Evolutionary conservation across 2,888 invertebrate species (phyloP).

Genomic region (Leucania comma): DNA sequence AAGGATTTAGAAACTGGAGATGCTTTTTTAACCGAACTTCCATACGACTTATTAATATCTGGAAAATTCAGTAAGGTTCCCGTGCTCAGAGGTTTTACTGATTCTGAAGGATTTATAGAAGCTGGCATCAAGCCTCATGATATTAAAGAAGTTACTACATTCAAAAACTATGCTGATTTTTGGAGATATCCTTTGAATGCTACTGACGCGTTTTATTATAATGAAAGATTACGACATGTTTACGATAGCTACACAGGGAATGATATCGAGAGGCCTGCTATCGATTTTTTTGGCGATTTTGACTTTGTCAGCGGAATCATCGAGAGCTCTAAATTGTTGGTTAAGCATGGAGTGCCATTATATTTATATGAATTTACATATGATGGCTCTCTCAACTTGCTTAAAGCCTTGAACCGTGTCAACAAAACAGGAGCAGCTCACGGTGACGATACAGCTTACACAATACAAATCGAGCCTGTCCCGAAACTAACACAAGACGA

Average conservation of each 20-base stretch:
- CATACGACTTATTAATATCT: slow-evolving; percentile 78
- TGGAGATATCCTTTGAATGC: slow-evolving; percentile 55
- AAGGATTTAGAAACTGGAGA: slow-evolving; percentile 72
- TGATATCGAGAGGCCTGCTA: slow-evolving; percentile 63
- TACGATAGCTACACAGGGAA: slow-evolving; percentile 48
- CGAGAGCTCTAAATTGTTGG: slow-evolving; percentile 56
- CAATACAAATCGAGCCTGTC: slow-evolving; percentile 36
- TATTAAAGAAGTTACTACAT: slow-evolving; percentile 64
- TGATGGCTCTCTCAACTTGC: slow-evolving; percentile 71
- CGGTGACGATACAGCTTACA: slow-evolving; percentile 72
- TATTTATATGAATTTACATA: slow-evolving; percentile 75
- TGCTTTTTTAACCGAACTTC: slow-evolving; percentile 75
- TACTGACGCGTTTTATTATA: slow-evolving; percentile 60
- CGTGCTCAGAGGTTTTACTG: slow-evolving; percentile 83
- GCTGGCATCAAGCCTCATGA: slow-evolving; percentile 66
- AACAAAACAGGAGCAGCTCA: slow-evolving; percentile 70
- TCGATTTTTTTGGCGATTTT: slow-evolving; percentile 76
- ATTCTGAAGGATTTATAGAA: slow-evolving; percentile 70
- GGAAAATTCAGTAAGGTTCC: slow-evolving; percentile 82
- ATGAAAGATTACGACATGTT: slow-evolving; percentile 57
- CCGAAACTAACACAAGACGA: slow-evolving; percentile 52
- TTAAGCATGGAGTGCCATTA: slow-evolving; percentile 63
- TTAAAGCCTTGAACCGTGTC: slow-evolving; percentile 52
- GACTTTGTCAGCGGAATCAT: slow-evolving; percentile 70
- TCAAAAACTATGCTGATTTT: slow-evolving; percentile 67